These are phyloP conservation scores for Calcarius lapponicus DNA, from an alignment of 2,797 vertebrate species.

Conservation along the genomic window DNA sequence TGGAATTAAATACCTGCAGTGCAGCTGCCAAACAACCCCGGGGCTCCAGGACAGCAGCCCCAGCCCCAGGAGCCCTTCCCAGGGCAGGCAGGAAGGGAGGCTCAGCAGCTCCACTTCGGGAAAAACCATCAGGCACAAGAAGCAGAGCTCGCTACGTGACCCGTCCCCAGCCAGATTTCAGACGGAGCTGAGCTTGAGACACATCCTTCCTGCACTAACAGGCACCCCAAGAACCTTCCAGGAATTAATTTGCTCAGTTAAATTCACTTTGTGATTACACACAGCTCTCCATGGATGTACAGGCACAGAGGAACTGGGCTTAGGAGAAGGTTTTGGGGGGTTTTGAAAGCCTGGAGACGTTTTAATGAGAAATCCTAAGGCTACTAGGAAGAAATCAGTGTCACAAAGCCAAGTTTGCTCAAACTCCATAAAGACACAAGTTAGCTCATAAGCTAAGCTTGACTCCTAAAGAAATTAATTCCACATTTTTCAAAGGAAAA, in stretches of 20 bases:
- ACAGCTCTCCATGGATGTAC: accelerated
- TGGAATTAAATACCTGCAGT: too few relatives aligned
- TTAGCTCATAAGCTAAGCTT: neutral
- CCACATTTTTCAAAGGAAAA: neutral
- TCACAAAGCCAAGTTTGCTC: neutral
- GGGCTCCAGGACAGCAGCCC: neutral
- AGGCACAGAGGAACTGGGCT: neutral
- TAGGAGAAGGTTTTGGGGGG: accelerated
- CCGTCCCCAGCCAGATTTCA: neutral
- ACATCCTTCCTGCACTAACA: neutral
- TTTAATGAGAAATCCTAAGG: neutral
- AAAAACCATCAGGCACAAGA: neutral
- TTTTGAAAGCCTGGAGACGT: neutral
- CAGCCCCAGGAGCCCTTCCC: neutral
- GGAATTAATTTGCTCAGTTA: neutral
- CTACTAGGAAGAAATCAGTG: neutral
- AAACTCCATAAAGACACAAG: neutral
- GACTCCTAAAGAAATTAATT: neutral
- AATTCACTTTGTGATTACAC: neutral
- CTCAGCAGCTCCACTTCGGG: neutral
- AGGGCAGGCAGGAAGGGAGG: neutral
- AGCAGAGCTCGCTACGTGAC: neutral
- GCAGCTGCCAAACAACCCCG: neutral
- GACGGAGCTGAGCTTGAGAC: neutral
- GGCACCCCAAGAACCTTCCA: neutral